These are phyloP conservation scores for Macaca nemestrina DNA, from an alignment of 2,113 vertebrate species.

Conservation along the genomic window DNA sequence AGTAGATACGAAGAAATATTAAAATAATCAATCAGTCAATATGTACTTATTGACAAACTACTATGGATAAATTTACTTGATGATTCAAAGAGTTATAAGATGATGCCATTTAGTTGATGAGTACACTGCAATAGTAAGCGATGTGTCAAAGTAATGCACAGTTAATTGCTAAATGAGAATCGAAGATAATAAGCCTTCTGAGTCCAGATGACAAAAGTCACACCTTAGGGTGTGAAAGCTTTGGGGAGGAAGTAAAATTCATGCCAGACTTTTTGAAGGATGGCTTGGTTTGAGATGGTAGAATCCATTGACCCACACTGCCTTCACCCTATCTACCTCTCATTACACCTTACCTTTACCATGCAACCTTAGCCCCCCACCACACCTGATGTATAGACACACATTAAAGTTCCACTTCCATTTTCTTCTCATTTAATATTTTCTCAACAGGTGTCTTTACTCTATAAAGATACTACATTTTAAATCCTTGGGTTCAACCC, in stretches of 20 bases:
- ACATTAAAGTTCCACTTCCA: not conserved
- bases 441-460: not conserved
- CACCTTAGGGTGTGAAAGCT: not conserved
- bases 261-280: not conserved
- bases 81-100: not conserved
- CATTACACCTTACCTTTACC: not conserved
- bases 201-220: not conserved
- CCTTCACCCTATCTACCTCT: not conserved
- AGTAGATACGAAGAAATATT: not conserved
- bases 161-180: not conserved
- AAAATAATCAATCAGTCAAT: not conserved
- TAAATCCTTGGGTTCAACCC: not conserved
- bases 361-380: not conserved
- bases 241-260: not conserved
- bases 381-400: not conserved
- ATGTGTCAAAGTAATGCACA: not conserved
- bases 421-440: not conserved
- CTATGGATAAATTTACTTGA: not conserved
- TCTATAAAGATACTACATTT: not conserved
- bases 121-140: not conserved
- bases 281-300: not conserved
- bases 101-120: not conserved
- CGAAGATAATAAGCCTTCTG: not conserved
- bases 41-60: not conserved
- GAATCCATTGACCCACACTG: not conserved